Evolutionary conservation across 2,797 vertebrate genomes (phyloP).

Genomic region (Emys orbicularis): DNA sequence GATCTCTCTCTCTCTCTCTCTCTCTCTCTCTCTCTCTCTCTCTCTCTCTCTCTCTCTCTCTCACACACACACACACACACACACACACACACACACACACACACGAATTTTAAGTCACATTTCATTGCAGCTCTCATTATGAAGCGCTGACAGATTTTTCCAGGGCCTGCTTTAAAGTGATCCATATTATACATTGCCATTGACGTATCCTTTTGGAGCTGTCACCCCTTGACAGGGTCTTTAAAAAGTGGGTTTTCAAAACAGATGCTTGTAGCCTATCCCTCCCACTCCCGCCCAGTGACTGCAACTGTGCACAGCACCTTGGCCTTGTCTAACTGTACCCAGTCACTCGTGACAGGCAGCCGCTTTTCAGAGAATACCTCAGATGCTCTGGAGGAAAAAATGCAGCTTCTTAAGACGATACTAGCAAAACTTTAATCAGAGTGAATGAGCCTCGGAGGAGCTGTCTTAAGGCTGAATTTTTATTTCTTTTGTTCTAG

Average conservation of each 20-base stretch:
- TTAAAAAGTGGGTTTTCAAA: not conserved
- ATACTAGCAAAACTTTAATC: slow-evolving; percentile 17
- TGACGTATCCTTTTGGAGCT: not conserved
- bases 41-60: not conserved
- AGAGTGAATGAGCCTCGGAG: not conserved
- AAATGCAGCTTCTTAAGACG: slow-evolving; percentile 14
- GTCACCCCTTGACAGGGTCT: not conserved
- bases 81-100: no score
- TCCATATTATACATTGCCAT: not conserved
- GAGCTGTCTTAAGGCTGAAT: not conserved
- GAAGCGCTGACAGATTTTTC: not conserved
- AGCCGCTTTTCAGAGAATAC: not conserved
- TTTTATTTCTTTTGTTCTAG: slow-evolving; percentile 48
- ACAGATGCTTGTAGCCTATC: not conserved
- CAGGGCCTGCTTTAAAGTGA: not conserved
- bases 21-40: no score
- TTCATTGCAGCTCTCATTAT: not conserved
- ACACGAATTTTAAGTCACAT: not conserved
- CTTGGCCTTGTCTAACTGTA: not conserved
- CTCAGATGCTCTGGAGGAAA: not conserved
- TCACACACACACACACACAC: no score
- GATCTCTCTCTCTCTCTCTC: not conserved
- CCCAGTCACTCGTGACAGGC: not conserved
- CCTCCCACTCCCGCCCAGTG: not conserved
- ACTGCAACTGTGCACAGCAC: not conserved